These are phyloP conservation scores for Philhelius pedissequus DNA, from an alignment of 2,888 invertebrate genomes.

Conservation along the genomic window DNA sequence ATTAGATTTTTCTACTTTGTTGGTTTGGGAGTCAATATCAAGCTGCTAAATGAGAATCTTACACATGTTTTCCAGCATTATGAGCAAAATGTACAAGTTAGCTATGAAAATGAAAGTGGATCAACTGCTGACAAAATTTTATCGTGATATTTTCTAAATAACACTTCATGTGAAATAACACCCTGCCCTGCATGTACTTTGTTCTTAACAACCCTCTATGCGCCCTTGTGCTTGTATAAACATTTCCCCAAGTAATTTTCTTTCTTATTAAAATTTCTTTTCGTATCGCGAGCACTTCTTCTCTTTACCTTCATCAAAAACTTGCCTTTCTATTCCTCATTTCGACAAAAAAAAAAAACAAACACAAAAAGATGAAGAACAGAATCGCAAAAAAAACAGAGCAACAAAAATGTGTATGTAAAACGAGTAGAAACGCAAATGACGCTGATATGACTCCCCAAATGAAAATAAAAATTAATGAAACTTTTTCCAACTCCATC, in stretches of 20 bases:
- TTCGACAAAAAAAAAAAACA: neutral
- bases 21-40: no score
- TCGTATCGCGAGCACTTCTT: neutral
- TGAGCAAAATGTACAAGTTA: no score
- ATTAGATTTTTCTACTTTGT: no score
- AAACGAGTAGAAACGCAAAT: slow-evolving; percentile 56
- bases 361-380: neutral
- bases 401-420: neutral
- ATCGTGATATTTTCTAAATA: no score
- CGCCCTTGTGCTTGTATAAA: neutral
- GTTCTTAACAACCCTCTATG: neutral
- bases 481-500: no score
- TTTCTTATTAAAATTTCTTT: slow-evolving; percentile 12
- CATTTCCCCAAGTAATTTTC: neutral
- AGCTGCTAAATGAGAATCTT: no score
- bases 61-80: no score
- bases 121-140: no score
- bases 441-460: slow-evolving; percentile 45
- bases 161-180: no score
- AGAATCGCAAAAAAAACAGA: neutral
- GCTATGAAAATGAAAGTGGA: no score
- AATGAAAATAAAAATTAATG: slow-evolving; percentile 66
- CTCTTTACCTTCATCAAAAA: neutral
- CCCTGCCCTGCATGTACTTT: no score
- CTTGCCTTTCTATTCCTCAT: neutral